Evolutionary conservation across 2,113 vertebrate species (phyloP).

Genomic region (Aviceda subcristata): DNA sequence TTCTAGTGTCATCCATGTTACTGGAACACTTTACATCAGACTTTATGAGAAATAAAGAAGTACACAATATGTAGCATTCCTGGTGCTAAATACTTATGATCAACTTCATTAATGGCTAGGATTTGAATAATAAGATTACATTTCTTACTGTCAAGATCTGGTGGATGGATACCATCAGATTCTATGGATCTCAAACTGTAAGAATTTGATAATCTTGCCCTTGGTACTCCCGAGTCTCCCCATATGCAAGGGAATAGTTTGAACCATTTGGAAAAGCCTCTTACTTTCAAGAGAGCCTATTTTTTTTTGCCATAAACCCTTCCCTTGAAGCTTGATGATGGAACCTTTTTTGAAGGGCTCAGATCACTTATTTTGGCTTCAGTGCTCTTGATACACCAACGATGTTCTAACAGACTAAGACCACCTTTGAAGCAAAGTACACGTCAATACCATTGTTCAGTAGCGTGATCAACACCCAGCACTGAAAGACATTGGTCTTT

Average conservation of each 20-base stretch:
- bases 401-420: background rate
- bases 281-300: background rate
- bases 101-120: background rate
- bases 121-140: background rate
- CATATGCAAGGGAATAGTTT: background rate
- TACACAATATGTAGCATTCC: constrained; percentile 41
- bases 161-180: background rate
- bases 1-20: constrained; percentile 59
- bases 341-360: background rate
- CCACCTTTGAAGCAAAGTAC: background rate
- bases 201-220: background rate
- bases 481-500: background rate
- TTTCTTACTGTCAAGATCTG: background rate
- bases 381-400: background rate
- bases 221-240: background rate
- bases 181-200: background rate
- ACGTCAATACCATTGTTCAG: background rate
- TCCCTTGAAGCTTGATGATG: background rate
- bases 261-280: background rate
- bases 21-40: constrained; percentile 57
- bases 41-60: constrained; percentile 46
- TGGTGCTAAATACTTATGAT: constrained; percentile 45
- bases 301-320: background rate
- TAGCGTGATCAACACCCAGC: background rate
- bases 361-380: background rate